These are phyloP conservation scores for Parapristionchus giblindavisi DNA, from an alignment of 2,888 invertebrate genomes.

Conservation along the genomic window DNA sequence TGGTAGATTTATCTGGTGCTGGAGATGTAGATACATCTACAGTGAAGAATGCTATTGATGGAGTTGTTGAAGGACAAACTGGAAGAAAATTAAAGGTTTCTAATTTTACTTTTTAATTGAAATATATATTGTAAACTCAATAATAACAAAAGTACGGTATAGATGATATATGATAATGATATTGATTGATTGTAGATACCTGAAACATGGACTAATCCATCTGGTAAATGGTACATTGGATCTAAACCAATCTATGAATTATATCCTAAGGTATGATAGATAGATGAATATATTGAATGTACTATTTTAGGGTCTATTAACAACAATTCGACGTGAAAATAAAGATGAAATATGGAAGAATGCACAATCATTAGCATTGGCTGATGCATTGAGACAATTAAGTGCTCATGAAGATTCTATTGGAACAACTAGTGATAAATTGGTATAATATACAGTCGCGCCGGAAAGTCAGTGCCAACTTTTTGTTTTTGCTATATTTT, in stretches of 20 bases:
- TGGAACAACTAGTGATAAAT: slow-evolving; percentile 61
- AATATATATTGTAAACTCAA: neutral
- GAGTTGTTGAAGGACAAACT: slow-evolving; percentile 82
- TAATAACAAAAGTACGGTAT: neutral
- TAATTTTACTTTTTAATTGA: neutral
- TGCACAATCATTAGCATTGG: slow-evolving; percentile 81
- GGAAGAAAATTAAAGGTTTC: slow-evolving; percentile 86
- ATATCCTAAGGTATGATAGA: slow-evolving; percentile 79
- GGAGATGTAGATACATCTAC: slow-evolving; percentile 93
- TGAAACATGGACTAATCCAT: slow-evolving; percentile 83
- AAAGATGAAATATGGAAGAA: slow-evolving; percentile 87
- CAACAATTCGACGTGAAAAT: slow-evolving; percentile 76
- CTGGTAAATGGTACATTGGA: slow-evolving; percentile 86
- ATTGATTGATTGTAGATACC: slow-evolving; percentile 77
- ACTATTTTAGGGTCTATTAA: slow-evolving; percentile 2
- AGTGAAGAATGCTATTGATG: slow-evolving; percentile 77
- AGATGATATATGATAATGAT: neutral
- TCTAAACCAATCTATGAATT: slow-evolving; percentile 85
- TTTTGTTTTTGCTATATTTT: no score
- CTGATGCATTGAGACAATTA: slow-evolving; percentile 81
- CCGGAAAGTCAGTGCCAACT: no score
- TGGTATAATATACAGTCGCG: no score
- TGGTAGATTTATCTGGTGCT: slow-evolving; percentile 93
- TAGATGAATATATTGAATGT: neutral
- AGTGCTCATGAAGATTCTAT: slow-evolving; percentile 77